Evolutionary conservation across 1,140 invertebrate genomes (phyloP), one percentile per base, ranked within the genome.

Genomic region (Bradysia coprophila): DNA sequence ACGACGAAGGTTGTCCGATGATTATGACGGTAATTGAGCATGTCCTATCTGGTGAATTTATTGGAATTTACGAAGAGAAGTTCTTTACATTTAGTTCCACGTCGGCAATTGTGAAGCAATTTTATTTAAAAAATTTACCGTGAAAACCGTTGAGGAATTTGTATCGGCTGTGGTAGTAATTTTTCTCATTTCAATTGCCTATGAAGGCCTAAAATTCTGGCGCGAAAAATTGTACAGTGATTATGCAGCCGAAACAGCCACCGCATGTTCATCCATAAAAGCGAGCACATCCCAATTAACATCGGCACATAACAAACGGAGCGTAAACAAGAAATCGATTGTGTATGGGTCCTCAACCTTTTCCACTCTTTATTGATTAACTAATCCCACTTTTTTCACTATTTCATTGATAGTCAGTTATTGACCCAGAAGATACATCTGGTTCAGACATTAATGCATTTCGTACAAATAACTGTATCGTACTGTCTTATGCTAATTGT

Each of bases 231-330:
- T 28, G 24, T 28, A 28, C 24, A 28, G 6, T 8, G 24, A 28
- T 28, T 8, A 28, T 28, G 24, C 13, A 13, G 24, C 76, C 41
- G 61, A 69, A 49, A 76, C 78, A 22, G 78, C 81, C 4, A 63
- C 75, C 9, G 66, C 75, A 43, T 76, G 77, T 3, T 65, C 64
- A 40, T 67, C 76, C 44, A 80, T 80, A 59, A n/a, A n/a, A n/a
- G n/a, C n/a, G n/a, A 28, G 13, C 6, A 28, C 6, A 28, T 28
- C 13, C 6, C 13, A 28, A 28, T 28, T 36, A 75, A 78, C 13
- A 28, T 8, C 13, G 24, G 24, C 6, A 28, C 24, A 28, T 8
- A 28, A 28, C 24, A 6, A 28, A 13, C 13, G 24, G 13, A 28
- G 24, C 13, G 13, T 28, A 13, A 8, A 28, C 13, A 28, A 28